These are phyloP conservation scores for Syrrhaptes paradoxus DNA, from an alignment of 2,113 vertebrate species.

Conservation along the genomic window DNA sequence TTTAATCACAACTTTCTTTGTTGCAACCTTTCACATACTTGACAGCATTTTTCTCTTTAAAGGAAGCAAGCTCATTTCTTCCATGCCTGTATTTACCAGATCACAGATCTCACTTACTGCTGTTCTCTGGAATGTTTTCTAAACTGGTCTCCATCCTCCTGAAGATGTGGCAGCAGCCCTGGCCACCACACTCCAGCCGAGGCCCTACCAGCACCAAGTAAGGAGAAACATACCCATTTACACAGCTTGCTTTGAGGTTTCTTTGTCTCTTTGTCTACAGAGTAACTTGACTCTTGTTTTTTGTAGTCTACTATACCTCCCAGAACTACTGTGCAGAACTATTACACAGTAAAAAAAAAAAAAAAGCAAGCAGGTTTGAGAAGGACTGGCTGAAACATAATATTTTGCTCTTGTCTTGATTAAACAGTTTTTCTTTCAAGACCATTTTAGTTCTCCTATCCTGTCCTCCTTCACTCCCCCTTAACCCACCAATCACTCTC, in stretches of 20 bases:
- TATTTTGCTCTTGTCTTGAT: neutral
- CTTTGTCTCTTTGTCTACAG: neutral
- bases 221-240: neutral
- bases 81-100: neutral
- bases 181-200: rapidly evolving
- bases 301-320: neutral
- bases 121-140: neutral
- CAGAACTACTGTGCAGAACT: neutral
- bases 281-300: neutral
- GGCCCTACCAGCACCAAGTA: neutral
- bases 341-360: neutral
- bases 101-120: neutral
- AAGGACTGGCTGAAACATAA: neutral
- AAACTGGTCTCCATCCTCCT: neutral
- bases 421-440: neutral
- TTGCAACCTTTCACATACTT: neutral
- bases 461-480: neutral
- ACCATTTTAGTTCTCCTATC: neutral
- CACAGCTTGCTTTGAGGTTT: neutral
- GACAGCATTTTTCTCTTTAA: neutral
- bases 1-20: neutral
- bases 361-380: neutral
- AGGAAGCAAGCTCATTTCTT: neutral
- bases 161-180: neutral
- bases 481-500: neutral